Evolutionary conservation across 2,888 invertebrate genomes (phyloP), one percentile per base, ranked within the genome.

Genomic region (Emmelina monodactyla): DNA sequence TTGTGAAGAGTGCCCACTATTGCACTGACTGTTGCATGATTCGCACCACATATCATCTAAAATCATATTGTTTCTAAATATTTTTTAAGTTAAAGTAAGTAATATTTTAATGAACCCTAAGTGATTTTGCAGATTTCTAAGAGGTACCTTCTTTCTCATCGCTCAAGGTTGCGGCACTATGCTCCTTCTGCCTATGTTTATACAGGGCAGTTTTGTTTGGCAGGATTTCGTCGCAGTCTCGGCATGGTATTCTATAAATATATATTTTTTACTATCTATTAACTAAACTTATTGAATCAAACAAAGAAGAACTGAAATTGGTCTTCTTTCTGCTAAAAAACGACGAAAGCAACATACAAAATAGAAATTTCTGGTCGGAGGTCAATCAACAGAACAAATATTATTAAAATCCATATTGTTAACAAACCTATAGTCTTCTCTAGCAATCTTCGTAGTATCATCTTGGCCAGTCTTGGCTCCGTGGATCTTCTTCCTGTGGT

Each of bases 151-250:
- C 48, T 39, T 51, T 45, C 16, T 45, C 44, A 32, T 41, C 46
- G 10, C 46, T 49, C 7, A 47, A 36, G 14, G 37, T 40, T 13
- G 52, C 33, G 2, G 58, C 68, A 39, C 61, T 64, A 32, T 79
- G 79, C 22, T 69, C 65, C 40, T 72, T 70, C 50, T 69, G 66
- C 41, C 78, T 62, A 39, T 79, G 79, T 2, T 65, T 68, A 40
- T 79, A 76, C 0, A 79, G 62, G 0, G 75, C 78, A 34, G 61
- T 69, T 48, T 78, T 79, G 50, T 75, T 76, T 35, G 76, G 70
- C 48, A 79, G 37, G 1, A 73, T 48, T 34, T 69, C 68, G 1
- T 68, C 64, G 25, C 79, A 79, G 35, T 79, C 79, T 0, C 78
- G 60, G 37, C 78, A 79, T 0, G 73, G 73, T 30, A 78, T 76